Evolutionary conservation across 2,888 invertebrate genomes (phyloP), one percentile per base, ranked within the genome.

Genomic region (Schizotus pectinicornis): DNA sequence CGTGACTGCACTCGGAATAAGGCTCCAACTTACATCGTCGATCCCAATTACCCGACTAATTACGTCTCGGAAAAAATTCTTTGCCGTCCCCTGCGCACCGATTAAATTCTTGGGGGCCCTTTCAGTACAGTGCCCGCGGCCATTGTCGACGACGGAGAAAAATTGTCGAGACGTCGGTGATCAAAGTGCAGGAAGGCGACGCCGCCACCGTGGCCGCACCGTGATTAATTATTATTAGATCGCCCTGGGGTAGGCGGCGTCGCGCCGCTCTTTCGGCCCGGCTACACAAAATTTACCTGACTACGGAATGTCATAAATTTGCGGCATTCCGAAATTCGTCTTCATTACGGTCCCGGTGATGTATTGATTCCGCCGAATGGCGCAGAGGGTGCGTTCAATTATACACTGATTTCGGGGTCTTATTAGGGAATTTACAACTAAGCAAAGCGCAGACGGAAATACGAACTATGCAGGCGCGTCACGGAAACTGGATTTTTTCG

Each of bases 1-100:
- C 76, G 76, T 75, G 76, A 76, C 73, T 73, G 71, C 69, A 74
- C 70, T 74, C 60, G 63, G 63, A 76, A 75, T 72, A 67, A 50
- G 43, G 48, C 37, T 38, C 39, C 36, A 53, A 62, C 58, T 55
- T 54, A 62, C 13, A 55, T 45, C 56, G 43, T 43, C 33, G 33
- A 36, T 37, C 31, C 45, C 32, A 49, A 49, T 45, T 46, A 48
- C 12, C 12, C n/a, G 11, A 11, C 38, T 48, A 48, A 38, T 37
- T 37, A 48, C 31, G 14, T 9, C 37, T 41, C 22, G 30, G 22
- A 12, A 38, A 11, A 12, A 41, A 1, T 22, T n/a, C n/a, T n/a
- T n/a, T n/a, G n/a, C n/a, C n/a, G n/a, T n/a, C n/a, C n/a, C n/a
- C 14, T 14, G 3, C 14, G 30, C n/a, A 41, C 12, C 12, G 34